Conservation (phyloP, 1,140 invertebrate genomes). For the Agrilus planipennis region DNA sequence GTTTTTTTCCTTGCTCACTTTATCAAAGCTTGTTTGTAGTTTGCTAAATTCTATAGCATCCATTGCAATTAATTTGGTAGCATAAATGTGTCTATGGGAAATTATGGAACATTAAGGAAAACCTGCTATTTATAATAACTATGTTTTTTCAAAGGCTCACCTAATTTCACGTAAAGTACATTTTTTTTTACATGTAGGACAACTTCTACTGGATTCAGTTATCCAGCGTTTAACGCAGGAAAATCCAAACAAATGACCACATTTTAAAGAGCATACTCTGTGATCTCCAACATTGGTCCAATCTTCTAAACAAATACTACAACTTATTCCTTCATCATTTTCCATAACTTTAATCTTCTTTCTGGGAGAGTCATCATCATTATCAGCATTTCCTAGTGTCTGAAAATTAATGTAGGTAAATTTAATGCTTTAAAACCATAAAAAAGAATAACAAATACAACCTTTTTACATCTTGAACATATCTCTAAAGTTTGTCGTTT, state of each 20-base stretch:
- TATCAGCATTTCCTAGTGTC: too few relatives aligned
- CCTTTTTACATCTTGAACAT: too few relatives aligned
- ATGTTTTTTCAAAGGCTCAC: too few relatives aligned
- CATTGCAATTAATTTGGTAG: conserved; percentile 37
- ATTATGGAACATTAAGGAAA: too few relatives aligned
- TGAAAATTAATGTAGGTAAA: too few relatives aligned
- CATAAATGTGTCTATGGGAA: conserved; percentile 58
- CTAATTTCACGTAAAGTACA: conserved; percentile 31
- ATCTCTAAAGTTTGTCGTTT: too few relatives aligned
- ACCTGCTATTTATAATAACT: too few relatives aligned
- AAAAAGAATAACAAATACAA: too few relatives aligned
- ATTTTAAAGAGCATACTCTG: conserved; percentile 67
- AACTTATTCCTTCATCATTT: conserved; percentile 58
- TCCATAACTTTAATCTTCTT: too few relatives aligned
- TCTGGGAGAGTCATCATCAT: too few relatives aligned
- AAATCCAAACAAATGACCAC: conserved; percentile 83
- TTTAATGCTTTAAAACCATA: too few relatives aligned
- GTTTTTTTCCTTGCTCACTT: conserved; percentile 34
- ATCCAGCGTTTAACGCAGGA: conserved; percentile 78
- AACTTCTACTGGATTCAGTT: conserved; percentile 38
- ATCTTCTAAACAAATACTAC: conserved; percentile 76
- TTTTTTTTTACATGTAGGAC: conserved; percentile 80
- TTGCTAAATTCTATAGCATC: conserved; percentile 41
- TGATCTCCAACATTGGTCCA: conserved; percentile 82
- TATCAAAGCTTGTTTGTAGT: conserved; percentile 40